phyloP scores from a whole-genome alignment of 2,888 invertebrate genomes.

The Mythimna albipuncta region DNA sequence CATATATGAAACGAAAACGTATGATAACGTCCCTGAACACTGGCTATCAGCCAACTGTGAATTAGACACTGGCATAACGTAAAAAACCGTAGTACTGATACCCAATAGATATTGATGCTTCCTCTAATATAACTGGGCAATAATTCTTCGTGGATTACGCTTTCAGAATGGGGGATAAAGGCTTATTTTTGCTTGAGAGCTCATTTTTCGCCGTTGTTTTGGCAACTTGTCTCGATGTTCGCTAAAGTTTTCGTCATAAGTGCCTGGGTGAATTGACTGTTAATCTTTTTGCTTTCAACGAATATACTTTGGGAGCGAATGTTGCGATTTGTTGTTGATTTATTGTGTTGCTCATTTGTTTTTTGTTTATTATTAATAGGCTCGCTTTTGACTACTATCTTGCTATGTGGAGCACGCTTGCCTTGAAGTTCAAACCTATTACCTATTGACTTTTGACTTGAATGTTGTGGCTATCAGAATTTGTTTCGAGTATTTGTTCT shows the following conservation, averaged over 20 bases:
- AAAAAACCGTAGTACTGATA: conserved; percentile 43
- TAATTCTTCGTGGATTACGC: conserved; percentile 46
- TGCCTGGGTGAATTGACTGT: conserved; percentile 37
- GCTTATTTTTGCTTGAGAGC: conserved; percentile 35
- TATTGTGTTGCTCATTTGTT: conserved; percentile 7
- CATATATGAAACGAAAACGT: conserved; percentile 61
- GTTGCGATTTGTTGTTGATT: conserved; percentile 24
- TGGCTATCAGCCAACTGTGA: conserved; percentile 58
- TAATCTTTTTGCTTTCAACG: conserved; percentile 39
- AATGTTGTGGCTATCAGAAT: too few relatives aligned
- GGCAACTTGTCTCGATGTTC: conserved; percentile 34
- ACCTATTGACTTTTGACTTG: too few relatives aligned
- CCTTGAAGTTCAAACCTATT: too few relatives aligned
- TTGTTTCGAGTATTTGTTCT: neutral
- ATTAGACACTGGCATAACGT: conserved; percentile 46
- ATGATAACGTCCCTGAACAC: conserved; percentile 45
- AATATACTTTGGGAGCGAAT: conserved; percentile 18
- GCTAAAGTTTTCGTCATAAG: conserved; percentile 44
- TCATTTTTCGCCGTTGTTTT: conserved; percentile 53
- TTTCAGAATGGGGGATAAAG: conserved; percentile 11
- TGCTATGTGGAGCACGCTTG: too few relatives aligned
- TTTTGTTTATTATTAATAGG: too few relatives aligned
- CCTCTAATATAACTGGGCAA: conserved; percentile 38
- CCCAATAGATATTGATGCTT: conserved; percentile 45
- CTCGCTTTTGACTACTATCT: too few relatives aligned